phyloP scores from a whole-genome alignment of 2,797 vertebrate species.

The Poecile montanus region DNA sequence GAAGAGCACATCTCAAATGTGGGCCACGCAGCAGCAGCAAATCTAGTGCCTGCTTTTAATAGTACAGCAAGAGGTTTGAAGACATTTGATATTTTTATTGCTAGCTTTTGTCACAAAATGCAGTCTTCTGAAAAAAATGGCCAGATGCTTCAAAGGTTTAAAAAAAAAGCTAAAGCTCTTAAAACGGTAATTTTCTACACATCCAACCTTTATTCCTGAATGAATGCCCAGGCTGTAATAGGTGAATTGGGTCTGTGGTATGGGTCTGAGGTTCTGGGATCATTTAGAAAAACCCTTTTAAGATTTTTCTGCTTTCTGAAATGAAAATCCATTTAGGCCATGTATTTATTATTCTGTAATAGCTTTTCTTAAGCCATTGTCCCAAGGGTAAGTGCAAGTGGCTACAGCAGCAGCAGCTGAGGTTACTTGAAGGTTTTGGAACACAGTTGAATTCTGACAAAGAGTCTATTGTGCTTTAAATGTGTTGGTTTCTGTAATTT shows the following conservation, averaged over 20 bases:
- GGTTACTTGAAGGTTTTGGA: not conserved
- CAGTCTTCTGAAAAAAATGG: not conserved
- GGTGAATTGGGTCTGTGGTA: not conserved
- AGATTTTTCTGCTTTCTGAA: not conserved
- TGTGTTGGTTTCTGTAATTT: slow-evolving; percentile 24
- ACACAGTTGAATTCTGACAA: not conserved
- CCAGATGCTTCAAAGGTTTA: not conserved
- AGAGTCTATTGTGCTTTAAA: not conserved
- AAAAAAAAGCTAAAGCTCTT: not conserved
- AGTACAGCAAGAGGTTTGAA: not conserved
- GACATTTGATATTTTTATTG: slow-evolving; percentile 19
- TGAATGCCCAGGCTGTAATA: not conserved
- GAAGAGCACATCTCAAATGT: not conserved
- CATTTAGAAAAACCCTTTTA: not conserved
- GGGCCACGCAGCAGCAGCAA: slow-evolving; percentile 6
- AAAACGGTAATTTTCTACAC: not conserved
- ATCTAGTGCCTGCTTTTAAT: slow-evolving; percentile 35
- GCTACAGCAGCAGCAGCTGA: not conserved
- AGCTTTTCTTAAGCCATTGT: not conserved
- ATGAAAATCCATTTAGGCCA: not conserved
- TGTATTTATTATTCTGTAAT: slow-evolving; percentile 25
- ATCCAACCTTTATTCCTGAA: not conserved
- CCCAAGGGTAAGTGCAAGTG: not conserved
- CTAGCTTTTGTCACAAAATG: not conserved
- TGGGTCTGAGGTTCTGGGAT: not conserved